A percentile compares a stretch with the other conserved stretches of the same genome.
Evolutionary conservation across 2,797 vertebrate genomes (phyloP).

Genomic region (Lacerta bilineata): DNA sequence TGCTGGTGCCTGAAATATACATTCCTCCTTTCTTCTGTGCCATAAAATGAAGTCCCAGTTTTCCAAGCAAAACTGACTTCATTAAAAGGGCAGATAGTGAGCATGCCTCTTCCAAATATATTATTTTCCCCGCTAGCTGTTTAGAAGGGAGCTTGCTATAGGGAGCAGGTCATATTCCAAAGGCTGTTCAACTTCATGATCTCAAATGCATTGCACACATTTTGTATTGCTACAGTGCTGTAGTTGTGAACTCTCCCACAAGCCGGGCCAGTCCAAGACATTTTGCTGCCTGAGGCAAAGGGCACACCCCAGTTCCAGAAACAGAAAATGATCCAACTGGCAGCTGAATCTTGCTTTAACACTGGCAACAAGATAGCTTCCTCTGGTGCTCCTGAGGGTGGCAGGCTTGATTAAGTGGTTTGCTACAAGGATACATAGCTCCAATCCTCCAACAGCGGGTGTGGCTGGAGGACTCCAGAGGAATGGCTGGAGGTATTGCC

Average conservation of each 20-base stretch:
- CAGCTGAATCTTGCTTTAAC: too few relatives aligned
- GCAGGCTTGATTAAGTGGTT: too few relatives aligned
- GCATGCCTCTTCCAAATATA: slow-evolving; percentile 48
- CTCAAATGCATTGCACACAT: slow-evolving; percentile 44
- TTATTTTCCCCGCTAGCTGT: slow-evolving; percentile 20
- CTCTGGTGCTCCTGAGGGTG: too few relatives aligned
- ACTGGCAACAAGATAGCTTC: too few relatives aligned
- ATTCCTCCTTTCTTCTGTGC: slow-evolving; percentile 31
- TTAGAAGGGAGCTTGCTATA: slow-evolving; percentile 54
- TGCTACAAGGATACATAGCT: too few relatives aligned
- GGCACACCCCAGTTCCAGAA: too few relatives aligned
- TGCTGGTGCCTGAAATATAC: slow-evolving; percentile 41
- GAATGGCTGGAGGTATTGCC: too few relatives aligned
- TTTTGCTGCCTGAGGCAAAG: too few relatives aligned
- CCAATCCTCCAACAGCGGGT: too few relatives aligned
- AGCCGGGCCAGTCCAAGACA: too few relatives aligned
- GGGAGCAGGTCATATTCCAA: slow-evolving; percentile 47
- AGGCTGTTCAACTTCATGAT: slow-evolving; percentile 43
- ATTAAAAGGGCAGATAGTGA: slow-evolving; percentile 28
- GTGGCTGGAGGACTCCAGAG: too few relatives aligned
- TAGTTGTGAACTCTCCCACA: not conserved
- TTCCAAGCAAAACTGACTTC: slow-evolving; percentile 42
- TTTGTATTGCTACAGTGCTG: slow-evolving; percentile 36
- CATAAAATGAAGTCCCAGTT: slow-evolving; percentile 54
- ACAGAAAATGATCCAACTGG: too few relatives aligned